Conservation (phyloP, 2,113 vertebrate genomes). For the Gasterosteus aculeatus region DNA sequence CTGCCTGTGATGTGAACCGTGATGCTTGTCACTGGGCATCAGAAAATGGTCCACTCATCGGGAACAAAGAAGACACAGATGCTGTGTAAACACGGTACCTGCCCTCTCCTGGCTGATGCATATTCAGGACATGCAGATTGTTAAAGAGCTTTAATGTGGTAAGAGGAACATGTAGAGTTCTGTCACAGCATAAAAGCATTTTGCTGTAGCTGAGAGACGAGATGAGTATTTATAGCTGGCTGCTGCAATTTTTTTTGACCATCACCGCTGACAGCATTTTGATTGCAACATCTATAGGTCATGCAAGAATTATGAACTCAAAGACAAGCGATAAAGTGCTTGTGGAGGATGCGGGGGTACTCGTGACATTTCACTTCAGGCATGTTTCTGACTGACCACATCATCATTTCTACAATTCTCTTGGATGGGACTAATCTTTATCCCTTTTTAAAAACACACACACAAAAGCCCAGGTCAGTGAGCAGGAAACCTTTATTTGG, state of each 20-base stretch:
- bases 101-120: constrained; percentile 54
- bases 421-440: background rate
- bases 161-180: constrained; percentile 34
- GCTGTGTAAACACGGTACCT: constrained; percentile 37
- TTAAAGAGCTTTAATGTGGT: constrained; percentile 40
- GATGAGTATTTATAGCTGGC: constrained; percentile 48
- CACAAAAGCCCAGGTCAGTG: background rate
- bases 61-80: constrained; percentile 57
- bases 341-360: background rate
- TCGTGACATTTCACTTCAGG: constrained; percentile 11
- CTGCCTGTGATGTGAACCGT: constrained; percentile 42
- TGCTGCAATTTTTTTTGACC: constrained; percentile 37
- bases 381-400: background rate
- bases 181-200: constrained; percentile 70
- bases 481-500: background rate
- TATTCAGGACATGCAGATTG: constrained; percentile 57
- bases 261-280: constrained; percentile 52
- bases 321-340: constrained; percentile 34
- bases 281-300: constrained; percentile 51
- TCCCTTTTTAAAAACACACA: background rate
- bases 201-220: constrained; percentile 64
- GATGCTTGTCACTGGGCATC: constrained; percentile 47
- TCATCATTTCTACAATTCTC: background rate
- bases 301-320: constrained; percentile 66
- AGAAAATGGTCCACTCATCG: constrained; percentile 38